phyloP scores from a whole-genome alignment of 2,888 invertebrate genomes.

The Poecilus cupreus region DNA sequence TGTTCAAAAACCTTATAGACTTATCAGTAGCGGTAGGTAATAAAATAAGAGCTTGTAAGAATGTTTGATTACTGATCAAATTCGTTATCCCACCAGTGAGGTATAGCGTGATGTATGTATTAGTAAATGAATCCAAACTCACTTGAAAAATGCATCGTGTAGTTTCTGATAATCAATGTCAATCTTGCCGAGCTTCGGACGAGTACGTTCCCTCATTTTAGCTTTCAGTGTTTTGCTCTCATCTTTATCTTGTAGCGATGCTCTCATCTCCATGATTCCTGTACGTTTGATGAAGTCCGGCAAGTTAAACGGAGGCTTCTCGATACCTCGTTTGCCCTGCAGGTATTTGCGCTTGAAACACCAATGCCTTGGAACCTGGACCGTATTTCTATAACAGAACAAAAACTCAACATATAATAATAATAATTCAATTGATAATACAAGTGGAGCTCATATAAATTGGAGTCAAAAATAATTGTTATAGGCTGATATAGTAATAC shows the following conservation, averaged over 20 bases:
- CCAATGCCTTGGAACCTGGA: constrained; percentile 95
- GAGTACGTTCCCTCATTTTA: constrained; percentile 96
- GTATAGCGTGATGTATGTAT: no score
- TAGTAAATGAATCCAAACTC: no score
- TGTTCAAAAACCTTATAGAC: no score
- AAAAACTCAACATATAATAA: no score
- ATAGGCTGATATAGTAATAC: not conserved
- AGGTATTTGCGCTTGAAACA: constrained; percentile 94
- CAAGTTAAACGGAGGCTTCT: constrained; percentile 98
- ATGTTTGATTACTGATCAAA: no score
- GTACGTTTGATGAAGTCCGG: constrained; percentile 99
- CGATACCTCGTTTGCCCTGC: constrained; percentile 96
- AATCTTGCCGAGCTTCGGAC: constrained; percentile 99
- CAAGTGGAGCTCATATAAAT: constrained; percentile 13
- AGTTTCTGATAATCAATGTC: constrained; percentile 99
- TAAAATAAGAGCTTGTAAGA: no score
- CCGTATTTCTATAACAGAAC: constrained; percentile 42
- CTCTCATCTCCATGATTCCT: constrained; percentile 99
- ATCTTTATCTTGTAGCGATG: constrained; percentile 97
- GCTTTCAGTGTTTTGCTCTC: constrained; percentile 96
- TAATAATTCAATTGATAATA: not conserved
- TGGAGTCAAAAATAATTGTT: constrained; percentile 4
- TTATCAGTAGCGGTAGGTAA: no score
- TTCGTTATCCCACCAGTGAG: no score
- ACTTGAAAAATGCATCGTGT: constrained; percentile 99